These are phyloP conservation scores for Tricholaema leucomelas DNA, from an alignment of 2,113 vertebrate genomes.

Conservation along the genomic window DNA sequence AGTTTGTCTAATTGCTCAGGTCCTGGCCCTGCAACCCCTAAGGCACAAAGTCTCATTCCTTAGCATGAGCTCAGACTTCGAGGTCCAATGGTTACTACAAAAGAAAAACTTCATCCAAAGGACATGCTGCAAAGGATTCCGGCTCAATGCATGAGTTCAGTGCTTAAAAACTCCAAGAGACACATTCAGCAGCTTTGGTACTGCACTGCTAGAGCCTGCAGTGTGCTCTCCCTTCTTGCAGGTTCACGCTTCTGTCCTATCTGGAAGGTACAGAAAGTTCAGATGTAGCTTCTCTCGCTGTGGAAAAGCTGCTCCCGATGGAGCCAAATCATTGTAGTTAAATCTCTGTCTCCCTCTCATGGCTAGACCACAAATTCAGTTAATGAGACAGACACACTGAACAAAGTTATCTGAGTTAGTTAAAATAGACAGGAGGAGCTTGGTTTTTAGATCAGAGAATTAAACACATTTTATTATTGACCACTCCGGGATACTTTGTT, in stretches of 20 bases:
- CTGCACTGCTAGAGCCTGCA: neutral
- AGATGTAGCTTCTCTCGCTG: neutral
- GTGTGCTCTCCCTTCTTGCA: neutral
- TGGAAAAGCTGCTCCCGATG: neutral
- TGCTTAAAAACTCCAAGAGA: neutral
- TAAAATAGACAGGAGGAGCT: neutral
- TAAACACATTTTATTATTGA: neutral
- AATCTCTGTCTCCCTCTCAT: slow-evolving; percentile 47
- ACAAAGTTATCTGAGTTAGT: neutral
- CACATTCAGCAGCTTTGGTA: neutral
- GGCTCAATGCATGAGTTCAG: accelerated
- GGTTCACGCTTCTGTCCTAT: neutral
- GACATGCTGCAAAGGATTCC: neutral
- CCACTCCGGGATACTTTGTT: neutral
- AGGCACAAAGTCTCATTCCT: neutral
- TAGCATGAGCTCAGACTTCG: neutral
- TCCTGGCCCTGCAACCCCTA: neutral
- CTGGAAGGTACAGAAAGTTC: neutral
- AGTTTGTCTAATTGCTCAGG: slow-evolving; percentile 8
- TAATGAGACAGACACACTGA: neutral
- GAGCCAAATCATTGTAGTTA: neutral
- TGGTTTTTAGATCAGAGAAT: neutral
- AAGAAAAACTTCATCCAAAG: neutral
- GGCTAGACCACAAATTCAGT: neutral
- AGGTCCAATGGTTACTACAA: neutral